Evolutionary conservation across 2,888 invertebrate genomes (phyloP).

Genomic region (Drosophila stalkeri): DNA sequence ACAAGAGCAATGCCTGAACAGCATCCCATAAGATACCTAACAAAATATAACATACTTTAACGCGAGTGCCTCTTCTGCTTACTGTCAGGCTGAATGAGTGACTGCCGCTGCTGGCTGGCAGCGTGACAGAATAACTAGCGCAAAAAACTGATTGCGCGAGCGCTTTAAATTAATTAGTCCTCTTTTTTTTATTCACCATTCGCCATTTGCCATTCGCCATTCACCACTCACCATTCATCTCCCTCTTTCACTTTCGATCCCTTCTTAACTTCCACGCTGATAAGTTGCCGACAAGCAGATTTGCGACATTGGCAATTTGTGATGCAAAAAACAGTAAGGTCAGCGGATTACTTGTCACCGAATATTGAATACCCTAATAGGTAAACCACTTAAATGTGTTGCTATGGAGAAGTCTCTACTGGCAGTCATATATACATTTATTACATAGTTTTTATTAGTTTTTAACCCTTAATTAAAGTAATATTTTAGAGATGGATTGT

Average conservation of each 20-base stretch:
- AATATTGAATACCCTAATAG: not conserved
- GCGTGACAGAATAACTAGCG: conserved; percentile 36
- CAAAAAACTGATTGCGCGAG: conserved; percentile 61
- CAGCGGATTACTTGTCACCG: not conserved
- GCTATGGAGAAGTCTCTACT: no score
- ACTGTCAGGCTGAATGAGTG: conserved; percentile 21
- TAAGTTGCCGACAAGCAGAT: conserved; percentile 78
- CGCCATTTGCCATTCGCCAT: conserved; percentile 27
- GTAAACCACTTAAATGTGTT: no score
- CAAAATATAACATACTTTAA: conserved; percentile 65
- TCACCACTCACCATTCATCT: conserved; percentile 16
- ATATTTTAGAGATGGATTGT: no score
- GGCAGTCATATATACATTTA: no score
- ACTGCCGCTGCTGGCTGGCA: conserved; percentile 21
- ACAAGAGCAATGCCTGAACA: conserved; percentile 32
- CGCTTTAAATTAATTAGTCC: conserved; percentile 76
- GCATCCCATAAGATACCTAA: conserved; percentile 23
- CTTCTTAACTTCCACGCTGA: conserved; percentile 39
- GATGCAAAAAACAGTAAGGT: conserved; percentile 7
- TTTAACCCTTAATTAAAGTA: no score
- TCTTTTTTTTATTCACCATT: conserved; percentile 16
- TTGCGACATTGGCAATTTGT: conserved; percentile 67
- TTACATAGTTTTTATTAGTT: no score
- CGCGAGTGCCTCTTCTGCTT: conserved; percentile 22
- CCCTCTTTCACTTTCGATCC: not conserved